These are phyloP conservation scores for Macquaria ambigua DNA, from an alignment of 2,113 vertebrate species.

Conservation along the genomic window DNA sequence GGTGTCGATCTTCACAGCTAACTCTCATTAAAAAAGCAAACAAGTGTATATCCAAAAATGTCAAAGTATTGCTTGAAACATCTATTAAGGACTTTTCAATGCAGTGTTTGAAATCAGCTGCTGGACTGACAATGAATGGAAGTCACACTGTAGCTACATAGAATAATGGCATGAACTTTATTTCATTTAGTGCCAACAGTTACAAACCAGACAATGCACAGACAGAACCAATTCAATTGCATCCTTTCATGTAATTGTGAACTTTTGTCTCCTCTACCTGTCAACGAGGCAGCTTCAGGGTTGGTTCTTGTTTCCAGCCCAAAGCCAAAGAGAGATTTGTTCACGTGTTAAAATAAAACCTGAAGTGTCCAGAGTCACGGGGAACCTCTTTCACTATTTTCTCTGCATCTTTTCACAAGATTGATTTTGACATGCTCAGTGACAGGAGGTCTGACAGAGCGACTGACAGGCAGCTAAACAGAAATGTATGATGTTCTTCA, in stretches of 20 bases:
- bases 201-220: conserved; percentile 20
- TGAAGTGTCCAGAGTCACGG: not conserved
- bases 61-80: not conserved
- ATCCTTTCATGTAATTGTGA: not conserved
- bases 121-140: not conserved
- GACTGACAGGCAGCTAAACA: conserved; percentile 58
- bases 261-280: not conserved
- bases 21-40: not conserved
- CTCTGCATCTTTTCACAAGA: not conserved
- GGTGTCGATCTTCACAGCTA: not conserved
- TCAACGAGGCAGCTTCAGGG: not conserved
- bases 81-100: not conserved
- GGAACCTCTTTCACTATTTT: conserved; percentile 11
- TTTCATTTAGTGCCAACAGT: conserved; percentile 14
- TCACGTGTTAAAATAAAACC: conserved; percentile 16
- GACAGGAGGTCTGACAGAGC: not conserved
- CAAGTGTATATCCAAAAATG: not conserved
- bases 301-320: not conserved
- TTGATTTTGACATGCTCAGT: conserved; percentile 2
- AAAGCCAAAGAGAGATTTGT: conserved; percentile 50
- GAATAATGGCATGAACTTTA: conserved; percentile 18
- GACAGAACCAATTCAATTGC: not conserved
- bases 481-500: conserved; percentile 8
- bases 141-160: not conserved
- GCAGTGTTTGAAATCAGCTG: not conserved